Base-by-base conservation (phyloP, 2,888 invertebrate genomes). In the Dicyrtoma fusca region DNA sequence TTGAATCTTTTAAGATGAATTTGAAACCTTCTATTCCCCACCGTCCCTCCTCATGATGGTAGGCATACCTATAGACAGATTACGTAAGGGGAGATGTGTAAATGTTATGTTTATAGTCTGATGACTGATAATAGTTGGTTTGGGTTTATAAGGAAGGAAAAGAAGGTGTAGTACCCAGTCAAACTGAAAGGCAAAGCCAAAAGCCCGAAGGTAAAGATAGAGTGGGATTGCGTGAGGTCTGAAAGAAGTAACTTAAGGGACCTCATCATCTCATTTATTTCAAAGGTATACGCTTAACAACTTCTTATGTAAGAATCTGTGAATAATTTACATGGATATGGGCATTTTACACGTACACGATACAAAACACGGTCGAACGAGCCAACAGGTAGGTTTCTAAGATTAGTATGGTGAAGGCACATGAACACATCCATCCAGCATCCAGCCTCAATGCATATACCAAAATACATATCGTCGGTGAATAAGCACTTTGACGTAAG, bases 171-270 rank as follows among this genome's bases (percentile, higher is more conserved):
- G 53, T 53, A 53, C 53, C 53, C 53, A 53, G 11, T 19, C 53
- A 53, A 21, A 17, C 19, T 53, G 19, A 17, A 53, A 53, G 53
- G 2, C 19, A 53, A 10, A 17, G 34, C 34, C 34, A 8, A 34
- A 34, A 34, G 34, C 34, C 34, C 34, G 34, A 34, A 34, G 34
- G 34, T 34, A 34, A 8, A 34, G 34, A 53, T 53, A 53, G 17
- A 53, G 44, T 44, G 21, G 62, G 19, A 44, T 63, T 63, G 62
- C 62, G 62, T 63, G 62, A 63, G 62, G 62, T 63, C 62, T 23
- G 45, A 63, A 42, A 61, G 61, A 34, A 42, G 42, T 45, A 21
- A 42, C 44, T 63, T 21, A 63, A 45, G 44, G 45, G 62, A 44
- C 45, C 45, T 63, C 44, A 21, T 63, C 45, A 63, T 61, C 42